Evolutionary conservation across 2,888 invertebrate genomes (phyloP).

Genomic region (Acanthosepion esculentum): DNA sequence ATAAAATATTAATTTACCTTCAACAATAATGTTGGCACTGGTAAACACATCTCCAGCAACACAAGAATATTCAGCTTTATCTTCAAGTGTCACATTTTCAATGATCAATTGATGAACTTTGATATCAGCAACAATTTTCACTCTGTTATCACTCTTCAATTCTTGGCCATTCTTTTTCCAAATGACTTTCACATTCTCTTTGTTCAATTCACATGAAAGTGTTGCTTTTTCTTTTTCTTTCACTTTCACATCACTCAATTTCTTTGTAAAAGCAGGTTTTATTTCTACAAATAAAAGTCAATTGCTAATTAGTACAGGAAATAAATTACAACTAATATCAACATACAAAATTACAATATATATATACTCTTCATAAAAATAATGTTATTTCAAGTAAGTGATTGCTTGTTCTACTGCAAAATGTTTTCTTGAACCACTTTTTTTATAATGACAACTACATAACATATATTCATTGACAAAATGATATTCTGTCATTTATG

Average conservation of each 20-base stretch:
- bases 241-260: neutral
- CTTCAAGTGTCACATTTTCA: conserved; percentile 64
- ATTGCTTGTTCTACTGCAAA: too few species aligned
- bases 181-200: conserved; percentile 35
- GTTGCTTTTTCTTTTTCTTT: conserved; percentile 4
- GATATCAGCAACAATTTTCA: conserved; percentile 83
- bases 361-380: too few species aligned
- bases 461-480: too few species aligned
- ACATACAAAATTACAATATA: too few species aligned
- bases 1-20: conserved; percentile 60
- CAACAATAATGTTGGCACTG: conserved; percentile 65
- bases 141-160: neutral
- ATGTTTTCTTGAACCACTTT: too few species aligned
- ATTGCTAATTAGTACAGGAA: neutral
- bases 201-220: neutral
- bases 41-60: conserved; percentile 65
- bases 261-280: conserved; percentile 10
- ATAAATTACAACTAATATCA: too few species aligned
- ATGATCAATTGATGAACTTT: conserved; percentile 64
- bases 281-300: neutral
- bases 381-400: too few species aligned
- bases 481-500: too few species aligned
- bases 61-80: conserved; percentile 68
- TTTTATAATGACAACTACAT: too few species aligned
- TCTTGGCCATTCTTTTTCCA: conserved; percentile 43